Conservation (phyloP, 2,113 vertebrate genomes). For the Brachyistius frenatus region DNA sequence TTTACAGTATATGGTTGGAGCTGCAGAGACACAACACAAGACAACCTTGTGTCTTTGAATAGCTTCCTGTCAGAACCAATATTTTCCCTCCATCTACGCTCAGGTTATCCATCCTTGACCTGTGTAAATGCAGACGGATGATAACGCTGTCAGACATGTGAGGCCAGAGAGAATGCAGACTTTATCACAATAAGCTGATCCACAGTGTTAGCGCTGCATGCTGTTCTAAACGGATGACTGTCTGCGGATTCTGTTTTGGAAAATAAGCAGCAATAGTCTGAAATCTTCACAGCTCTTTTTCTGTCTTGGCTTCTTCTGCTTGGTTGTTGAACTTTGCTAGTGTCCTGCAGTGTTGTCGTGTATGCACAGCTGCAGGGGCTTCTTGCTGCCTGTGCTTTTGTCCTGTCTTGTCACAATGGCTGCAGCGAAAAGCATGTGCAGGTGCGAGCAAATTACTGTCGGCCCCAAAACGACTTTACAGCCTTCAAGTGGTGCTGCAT, state of each 20-base stretch:
- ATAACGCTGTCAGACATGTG: constrained; percentile 7
- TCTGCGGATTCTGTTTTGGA: constrained; percentile 22
- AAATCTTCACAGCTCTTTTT: constrained; percentile 54
- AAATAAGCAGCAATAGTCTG: constrained; percentile 46
- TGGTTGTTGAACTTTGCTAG: constrained; percentile 74
- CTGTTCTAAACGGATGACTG: constrained; percentile 2
- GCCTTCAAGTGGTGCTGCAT: constrained; percentile 32
- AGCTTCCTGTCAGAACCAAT: not conserved
- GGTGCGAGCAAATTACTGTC: constrained; percentile 73
- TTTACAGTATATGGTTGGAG: not conserved
- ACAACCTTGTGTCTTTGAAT: not conserved
- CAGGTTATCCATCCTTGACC: constrained; percentile 20
- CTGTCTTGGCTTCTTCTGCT: constrained; percentile 54
- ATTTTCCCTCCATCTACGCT: constrained; percentile 21
- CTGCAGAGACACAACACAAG: not conserved
- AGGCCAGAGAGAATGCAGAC: constrained; percentile 23
- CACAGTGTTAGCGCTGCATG: constrained; percentile 8
- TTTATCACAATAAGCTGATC: constrained; percentile 35
- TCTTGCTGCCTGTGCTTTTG: constrained; percentile 64
- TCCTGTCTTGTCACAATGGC: constrained; percentile 75
- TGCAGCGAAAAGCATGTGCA: constrained; percentile 63
- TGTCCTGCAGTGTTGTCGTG: constrained; percentile 74
- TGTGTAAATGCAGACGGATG: constrained; percentile 24
- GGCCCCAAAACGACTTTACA: constrained; percentile 49
- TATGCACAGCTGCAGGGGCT: constrained; percentile 84